These are phyloP conservation scores for Belonocnema kinseyi DNA, from an alignment of 1,140 invertebrate species.

Conservation along the genomic window DNA sequence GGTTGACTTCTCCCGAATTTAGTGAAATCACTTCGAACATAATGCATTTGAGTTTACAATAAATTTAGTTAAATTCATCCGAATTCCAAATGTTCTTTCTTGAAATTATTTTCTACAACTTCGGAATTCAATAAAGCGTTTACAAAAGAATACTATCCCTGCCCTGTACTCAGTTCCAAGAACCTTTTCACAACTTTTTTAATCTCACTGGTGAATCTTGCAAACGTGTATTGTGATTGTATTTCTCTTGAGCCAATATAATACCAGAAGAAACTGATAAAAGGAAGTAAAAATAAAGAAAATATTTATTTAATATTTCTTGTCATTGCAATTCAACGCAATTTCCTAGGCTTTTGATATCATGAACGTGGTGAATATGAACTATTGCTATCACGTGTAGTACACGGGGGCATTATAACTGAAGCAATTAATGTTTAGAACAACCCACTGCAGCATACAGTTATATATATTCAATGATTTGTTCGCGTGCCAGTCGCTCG, in stretches of 20 bases:
- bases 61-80: too few species aligned
- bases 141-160: too few species aligned
- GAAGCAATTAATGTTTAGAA: slow-evolving; percentile 28
- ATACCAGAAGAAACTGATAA: too few species aligned
- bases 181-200: slow-evolving; percentile 10
- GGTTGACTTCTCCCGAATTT: too few species aligned
- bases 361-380: slow-evolving; percentile 6
- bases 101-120: too few species aligned
- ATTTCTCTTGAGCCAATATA: background rate
- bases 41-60: too few species aligned
- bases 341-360: background rate
- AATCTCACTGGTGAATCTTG: background rate
- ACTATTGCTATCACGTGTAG: slow-evolving; percentile 24
- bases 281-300: too few species aligned
- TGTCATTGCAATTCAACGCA: background rate
- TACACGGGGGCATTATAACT: slow-evolving; percentile 13
- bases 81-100: too few species aligned
- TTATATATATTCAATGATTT: slow-evolving; percentile 7
- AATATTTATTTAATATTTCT: background rate
- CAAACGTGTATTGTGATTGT: background rate
- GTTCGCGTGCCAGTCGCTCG: slow-evolving; percentile 24
- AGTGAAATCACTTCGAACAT: too few species aligned
- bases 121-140: too few species aligned
- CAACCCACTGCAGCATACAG: slow-evolving; percentile 2
- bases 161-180: background rate